Conservation (phyloP, 2,113 vertebrate genomes). For the Leptosomus discolor region DNA sequence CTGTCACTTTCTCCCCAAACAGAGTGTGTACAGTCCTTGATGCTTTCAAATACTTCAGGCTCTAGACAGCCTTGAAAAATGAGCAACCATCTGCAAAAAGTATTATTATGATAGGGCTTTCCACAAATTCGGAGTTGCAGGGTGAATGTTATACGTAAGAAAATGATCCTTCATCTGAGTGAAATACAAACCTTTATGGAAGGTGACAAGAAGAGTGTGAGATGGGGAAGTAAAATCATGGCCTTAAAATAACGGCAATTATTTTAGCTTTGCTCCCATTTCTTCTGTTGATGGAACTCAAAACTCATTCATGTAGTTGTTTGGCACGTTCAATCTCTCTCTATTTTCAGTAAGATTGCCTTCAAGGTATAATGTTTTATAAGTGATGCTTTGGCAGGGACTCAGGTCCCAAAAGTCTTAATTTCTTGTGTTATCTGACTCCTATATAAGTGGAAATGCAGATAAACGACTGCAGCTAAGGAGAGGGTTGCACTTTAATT, state of each 20-base stretch:
- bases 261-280: neutral
- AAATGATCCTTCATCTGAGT: neutral
- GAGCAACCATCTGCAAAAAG: neutral
- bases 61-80: neutral
- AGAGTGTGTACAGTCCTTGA: neutral
- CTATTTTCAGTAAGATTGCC: neutral
- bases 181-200: neutral
- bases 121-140: neutral
- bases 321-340: neutral
- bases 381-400: neutral
- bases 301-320: neutral
- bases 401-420: neutral
- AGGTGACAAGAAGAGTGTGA: neutral
- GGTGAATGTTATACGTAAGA: too few relatives aligned
- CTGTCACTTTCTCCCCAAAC: neutral
- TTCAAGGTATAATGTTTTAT: neutral
- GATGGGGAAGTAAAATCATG: neutral
- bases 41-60: neutral
- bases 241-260: neutral
- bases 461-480: neutral
- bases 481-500: neutral
- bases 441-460: neutral
- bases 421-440: neutral
- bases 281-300: neutral
- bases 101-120: neutral